Percentiles rank a stretch among this genome's conserved stretches.
These are phyloP conservation scores for Arrhopalites spinosus DNA, from an alignment of 2,888 invertebrate species.

Conservation along the genomic window DNA sequence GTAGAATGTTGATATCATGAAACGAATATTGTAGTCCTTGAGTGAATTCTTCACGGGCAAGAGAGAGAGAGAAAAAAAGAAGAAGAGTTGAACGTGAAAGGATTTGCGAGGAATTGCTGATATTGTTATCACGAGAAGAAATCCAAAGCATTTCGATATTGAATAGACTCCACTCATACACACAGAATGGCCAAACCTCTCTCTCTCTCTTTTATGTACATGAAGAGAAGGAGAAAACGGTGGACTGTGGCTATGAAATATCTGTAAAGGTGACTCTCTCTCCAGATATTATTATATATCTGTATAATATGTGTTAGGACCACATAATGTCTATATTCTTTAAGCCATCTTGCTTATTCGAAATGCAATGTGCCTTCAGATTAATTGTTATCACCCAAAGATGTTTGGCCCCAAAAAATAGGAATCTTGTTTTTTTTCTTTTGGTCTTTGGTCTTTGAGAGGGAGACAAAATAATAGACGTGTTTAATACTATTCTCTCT, in stretches of 20 bases:
- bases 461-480: not conserved
- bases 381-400: no score
- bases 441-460: no score
- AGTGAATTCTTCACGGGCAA: constrained; percentile 19
- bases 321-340: no score
- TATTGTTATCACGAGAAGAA: constrained; percentile 37
- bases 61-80: not conserved
- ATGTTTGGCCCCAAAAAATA: not conserved
- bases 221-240: not conserved
- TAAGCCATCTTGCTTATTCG: no score
- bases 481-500: not conserved
- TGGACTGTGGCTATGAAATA: not conserved
- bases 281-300: no score
- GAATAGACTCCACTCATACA: constrained; percentile 4
- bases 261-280: no score
- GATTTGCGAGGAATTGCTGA: constrained; percentile 15
- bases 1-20: constrained; percentile 31
- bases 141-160: constrained; percentile 38
- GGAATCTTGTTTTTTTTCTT: not conserved
- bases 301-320: no score
- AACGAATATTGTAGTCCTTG: constrained; percentile 30
- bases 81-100: not conserved
- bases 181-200: no score
- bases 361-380: no score
- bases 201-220: not conserved